These are phyloP conservation scores for Piprites chloris DNA, from an alignment of 2,113 vertebrate species.

Conservation along the genomic window DNA sequence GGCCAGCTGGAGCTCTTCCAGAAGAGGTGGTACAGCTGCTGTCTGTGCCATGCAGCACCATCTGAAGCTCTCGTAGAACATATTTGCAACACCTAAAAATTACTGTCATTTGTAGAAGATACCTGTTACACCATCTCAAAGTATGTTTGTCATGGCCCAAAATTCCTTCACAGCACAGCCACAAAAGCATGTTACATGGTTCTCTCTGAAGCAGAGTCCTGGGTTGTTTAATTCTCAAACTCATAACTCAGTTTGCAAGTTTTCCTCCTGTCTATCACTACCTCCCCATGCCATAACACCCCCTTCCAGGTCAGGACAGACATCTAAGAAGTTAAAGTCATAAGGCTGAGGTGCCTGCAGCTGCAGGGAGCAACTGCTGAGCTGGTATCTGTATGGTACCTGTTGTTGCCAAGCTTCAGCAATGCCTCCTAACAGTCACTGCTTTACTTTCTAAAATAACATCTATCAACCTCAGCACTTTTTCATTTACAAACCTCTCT, in stretches of 20 bases:
- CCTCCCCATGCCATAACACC: background rate
- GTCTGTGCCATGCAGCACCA: background rate
- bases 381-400: background rate
- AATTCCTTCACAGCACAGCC: background rate
- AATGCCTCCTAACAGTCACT: background rate
- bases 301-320: background rate
- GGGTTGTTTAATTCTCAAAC: background rate
- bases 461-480: background rate
- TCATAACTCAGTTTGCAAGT: background rate
- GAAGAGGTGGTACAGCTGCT: background rate
- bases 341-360: fast-evolving
- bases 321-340: background rate
- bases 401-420: background rate
- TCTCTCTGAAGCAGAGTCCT: background rate
- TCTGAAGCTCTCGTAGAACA: background rate
- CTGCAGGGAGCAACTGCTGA: background rate
- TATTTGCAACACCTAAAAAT: background rate
- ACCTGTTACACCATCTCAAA: background rate
- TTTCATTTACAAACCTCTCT: background rate
- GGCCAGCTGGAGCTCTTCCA: background rate
- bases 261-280: background rate
- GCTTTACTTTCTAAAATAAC: background rate
- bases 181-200: background rate
- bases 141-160: too few species aligned
- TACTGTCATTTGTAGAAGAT: background rate